A percentile compares a stretch with the other conserved stretches of the same genome.
These are phyloP conservation scores for Ennomos erosarius DNA, from an alignment of 2,888 invertebrate species.

Conservation along the genomic window DNA sequence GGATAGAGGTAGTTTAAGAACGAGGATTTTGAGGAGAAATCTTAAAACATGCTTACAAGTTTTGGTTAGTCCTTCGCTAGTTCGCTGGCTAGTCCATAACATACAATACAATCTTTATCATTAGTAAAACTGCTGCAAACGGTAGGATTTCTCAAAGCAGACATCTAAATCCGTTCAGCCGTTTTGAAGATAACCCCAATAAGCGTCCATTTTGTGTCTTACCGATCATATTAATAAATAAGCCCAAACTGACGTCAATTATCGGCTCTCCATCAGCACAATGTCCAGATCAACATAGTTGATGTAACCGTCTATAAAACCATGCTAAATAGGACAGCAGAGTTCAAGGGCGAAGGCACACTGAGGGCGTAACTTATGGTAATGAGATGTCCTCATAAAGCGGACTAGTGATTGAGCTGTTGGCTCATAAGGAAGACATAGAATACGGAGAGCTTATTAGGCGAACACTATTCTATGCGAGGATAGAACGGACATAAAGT, in stretches of 20 bases:
- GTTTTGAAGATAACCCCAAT: too few species aligned
- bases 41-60: too few species aligned
- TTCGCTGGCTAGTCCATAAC: too few species aligned
- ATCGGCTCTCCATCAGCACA: not conserved
- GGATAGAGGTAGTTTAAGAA: too few species aligned
- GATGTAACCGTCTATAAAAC: constrained; percentile 29
- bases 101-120: too few species aligned
- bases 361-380: constrained; percentile 34
- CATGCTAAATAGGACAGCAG: constrained; percentile 25
- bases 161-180: too few species aligned
- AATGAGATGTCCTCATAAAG: constrained; percentile 34
- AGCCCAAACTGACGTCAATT: not conserved
- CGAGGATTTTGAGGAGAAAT: too few species aligned
- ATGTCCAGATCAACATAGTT: constrained; percentile 18
- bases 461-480: constrained; percentile 8
- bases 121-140: too few species aligned
- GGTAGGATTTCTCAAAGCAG: too few species aligned
- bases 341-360: constrained; percentile 32
- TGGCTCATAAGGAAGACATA: constrained; percentile 26
- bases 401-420: constrained; percentile 32
- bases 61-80: too few species aligned
- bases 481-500: not conserved
- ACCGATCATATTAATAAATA: too few species aligned
- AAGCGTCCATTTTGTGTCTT: too few species aligned
- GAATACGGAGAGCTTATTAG: constrained; percentile 29